A percentile compares a stretch with the other conserved stretches of the same genome.
phyloP scores from a whole-genome alignment of 2,797 vertebrate genomes.

The Sparus aurata region DNA sequence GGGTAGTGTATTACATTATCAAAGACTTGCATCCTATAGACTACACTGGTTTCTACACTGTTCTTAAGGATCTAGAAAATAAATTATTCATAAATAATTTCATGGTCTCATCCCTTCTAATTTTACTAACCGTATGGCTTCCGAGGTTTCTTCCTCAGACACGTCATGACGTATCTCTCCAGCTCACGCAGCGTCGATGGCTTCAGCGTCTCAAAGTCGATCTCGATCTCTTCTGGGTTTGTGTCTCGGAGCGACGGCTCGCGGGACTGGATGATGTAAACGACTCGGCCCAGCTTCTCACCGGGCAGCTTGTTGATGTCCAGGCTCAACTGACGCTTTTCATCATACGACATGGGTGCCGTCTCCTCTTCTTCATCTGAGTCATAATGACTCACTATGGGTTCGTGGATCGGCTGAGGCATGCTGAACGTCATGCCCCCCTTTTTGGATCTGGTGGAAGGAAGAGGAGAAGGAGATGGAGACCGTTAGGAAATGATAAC shows the following conservation, averaged over 20 bases:
- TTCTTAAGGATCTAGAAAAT: not conserved
- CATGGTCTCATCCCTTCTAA: rapidly evolving
- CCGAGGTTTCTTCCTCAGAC: constrained; percentile 93
- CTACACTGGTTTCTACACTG: too few species aligned
- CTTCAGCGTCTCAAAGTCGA: constrained; percentile 96
- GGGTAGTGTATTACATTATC: too few species aligned
- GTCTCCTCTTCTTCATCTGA: constrained; percentile 95
- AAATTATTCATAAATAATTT: too few species aligned
- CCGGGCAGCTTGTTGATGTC: constrained; percentile 96
- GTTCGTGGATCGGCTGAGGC: constrained; percentile 46
- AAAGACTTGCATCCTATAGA: not conserved
- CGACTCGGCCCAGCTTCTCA: constrained; percentile 94
- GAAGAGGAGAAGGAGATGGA: not conserved
- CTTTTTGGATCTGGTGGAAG: constrained; percentile 88
- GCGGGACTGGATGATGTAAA: constrained; percentile 95
- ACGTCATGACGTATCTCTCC: constrained; percentile 94
- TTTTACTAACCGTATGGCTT: constrained; percentile 89
- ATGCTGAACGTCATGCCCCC: constrained; percentile 61
- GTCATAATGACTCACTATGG: constrained; percentile 83
- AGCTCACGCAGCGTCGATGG: constrained; percentile 94
- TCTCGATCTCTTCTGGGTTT: constrained; percentile 97
- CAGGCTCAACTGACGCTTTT: constrained; percentile 94
- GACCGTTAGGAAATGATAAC: not conserved
- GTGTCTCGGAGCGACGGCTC: constrained; percentile 94
- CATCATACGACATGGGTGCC: constrained; percentile 94